phyloP scores from a whole-genome alignment of 2,113 vertebrate genomes.

The Oryzias curvinotus region DNA sequence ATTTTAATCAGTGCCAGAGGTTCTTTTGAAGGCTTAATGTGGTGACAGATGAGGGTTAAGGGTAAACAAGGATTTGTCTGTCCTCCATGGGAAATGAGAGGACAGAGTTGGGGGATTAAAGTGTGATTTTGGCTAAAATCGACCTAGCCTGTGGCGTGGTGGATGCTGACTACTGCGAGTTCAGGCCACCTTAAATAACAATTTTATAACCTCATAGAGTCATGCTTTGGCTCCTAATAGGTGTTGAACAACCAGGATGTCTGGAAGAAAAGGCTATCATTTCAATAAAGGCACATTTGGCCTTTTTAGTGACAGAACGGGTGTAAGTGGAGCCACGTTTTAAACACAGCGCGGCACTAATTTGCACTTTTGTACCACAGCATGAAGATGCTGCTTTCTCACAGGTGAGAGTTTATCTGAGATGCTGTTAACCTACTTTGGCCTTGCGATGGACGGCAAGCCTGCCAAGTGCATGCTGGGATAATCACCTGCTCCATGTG shows the following conservation, averaged over 20 bases:
- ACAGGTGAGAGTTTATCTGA: conserved; percentile 50
- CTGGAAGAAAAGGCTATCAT: not conserved
- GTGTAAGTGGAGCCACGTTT: conserved; percentile 45
- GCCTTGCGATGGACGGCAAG: conserved; percentile 30
- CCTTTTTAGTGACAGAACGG: conserved; percentile 12
- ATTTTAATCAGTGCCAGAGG: conserved; percentile 64
- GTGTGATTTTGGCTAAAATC: conserved; percentile 53
- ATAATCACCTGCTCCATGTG: conserved; percentile 36
- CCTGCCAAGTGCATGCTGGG: conserved; percentile 31
- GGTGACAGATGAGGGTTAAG: conserved; percentile 63
- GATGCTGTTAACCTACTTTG: conserved; percentile 47
- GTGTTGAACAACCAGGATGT: conserved; percentile 4
- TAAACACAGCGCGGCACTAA: conserved; percentile 32
- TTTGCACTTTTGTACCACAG: conserved; percentile 35
- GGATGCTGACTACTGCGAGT: conserved; percentile 30
- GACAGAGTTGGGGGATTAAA: conserved; percentile 66
- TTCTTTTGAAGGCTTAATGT: conserved; percentile 58
- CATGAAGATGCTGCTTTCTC: conserved; percentile 27
- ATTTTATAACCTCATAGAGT: conserved; percentile 1
- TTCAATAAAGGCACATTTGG: conserved; percentile 1
- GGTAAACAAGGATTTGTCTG: conserved; percentile 69
- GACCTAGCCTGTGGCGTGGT: conserved; percentile 33
- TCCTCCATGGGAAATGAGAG: conserved; percentile 58
- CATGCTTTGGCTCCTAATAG: conserved; percentile 14
- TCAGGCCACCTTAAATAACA: too few species aligned